Evolutionary conservation across 2,113 vertebrate genomes (phyloP).

Genomic region (Butorides virescens): DNA sequence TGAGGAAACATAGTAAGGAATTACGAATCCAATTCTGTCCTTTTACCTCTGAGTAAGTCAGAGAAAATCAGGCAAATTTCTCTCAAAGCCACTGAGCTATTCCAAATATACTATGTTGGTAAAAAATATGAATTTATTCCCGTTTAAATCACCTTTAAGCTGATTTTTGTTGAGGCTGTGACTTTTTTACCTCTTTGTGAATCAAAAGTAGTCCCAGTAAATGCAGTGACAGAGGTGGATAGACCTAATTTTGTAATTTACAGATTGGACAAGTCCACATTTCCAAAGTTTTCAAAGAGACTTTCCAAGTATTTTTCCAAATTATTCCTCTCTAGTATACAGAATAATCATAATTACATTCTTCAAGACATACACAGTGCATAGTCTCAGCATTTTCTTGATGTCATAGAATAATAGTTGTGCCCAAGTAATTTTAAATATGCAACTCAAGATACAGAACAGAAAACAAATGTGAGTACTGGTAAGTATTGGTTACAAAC

Average conservation of each 20-base stretch:
- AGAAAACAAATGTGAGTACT: neutral
- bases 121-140: neutral
- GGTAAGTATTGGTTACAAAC: neutral
- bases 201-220: neutral
- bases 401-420: neutral
- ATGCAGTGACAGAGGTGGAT: neutral
- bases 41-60: neutral
- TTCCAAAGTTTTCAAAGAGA: neutral
- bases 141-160: neutral
- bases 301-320: neutral
- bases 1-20: neutral
- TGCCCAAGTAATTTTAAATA: neutral
- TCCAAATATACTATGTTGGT: neutral
- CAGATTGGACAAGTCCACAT: neutral
- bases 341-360: neutral
- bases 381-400: neutral
- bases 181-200: neutral
- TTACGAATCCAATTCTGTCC: neutral
- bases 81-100: neutral
- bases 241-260: neutral
- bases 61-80: neutral
- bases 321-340: neutral
- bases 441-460: neutral
- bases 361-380: neutral
- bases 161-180: neutral